Base-by-base conservation (phyloP, 2,113 vertebrate genomes). In the Nibea coibor region DNA sequence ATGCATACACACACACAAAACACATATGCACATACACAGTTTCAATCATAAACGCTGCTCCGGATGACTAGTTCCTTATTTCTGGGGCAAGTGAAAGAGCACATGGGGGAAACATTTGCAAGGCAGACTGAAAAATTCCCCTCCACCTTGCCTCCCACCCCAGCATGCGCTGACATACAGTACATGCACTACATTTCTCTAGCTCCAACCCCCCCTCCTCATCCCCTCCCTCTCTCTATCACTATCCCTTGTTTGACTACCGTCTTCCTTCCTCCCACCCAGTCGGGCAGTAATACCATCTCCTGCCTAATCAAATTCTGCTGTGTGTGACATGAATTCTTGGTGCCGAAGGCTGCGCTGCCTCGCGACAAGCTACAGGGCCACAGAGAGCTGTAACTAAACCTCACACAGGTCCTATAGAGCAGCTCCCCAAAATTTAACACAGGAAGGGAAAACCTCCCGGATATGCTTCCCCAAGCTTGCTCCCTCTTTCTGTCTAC, bases 281-380 rank as follows among this genome's bases (percentile, higher is more conserved):
- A 77, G 87, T 62, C 83, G 71, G 87, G 70, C 78, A 84, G 89
- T 87, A 92, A 91, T 83, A 85, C 85, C 82, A 82, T 91, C 90
- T 88, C 89, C 85, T 82, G 85, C 77, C 87, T 92, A 92, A 94
- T 94, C 90, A 91, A 82, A 91, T 92, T 89, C 84, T 72, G 81
- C 86, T 87, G 78, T 81, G 88, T 89, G 88, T 87, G 90, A 92
- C 90, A 92, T 84, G 89, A 89, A 90, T 89, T 89, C 85, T 81
- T 26, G 54, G 80, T 57, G 88, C 88, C 87, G 85, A 80, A 72
- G 87, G 90, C 90, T 77, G 81, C 65, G 54, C 77, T 65, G 84
- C 78, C 74, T 88, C 80, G 2, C 59, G 53, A 88, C 84, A 67
- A 81, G 83, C 83, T 72, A 63, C 81, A 42, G 80, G 81, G 86